Evolutionary conservation across 2,888 invertebrate genomes (phyloP), one percentile per base, ranked within the genome.

Genomic region (Xanthorhoe spadicearia): DNA sequence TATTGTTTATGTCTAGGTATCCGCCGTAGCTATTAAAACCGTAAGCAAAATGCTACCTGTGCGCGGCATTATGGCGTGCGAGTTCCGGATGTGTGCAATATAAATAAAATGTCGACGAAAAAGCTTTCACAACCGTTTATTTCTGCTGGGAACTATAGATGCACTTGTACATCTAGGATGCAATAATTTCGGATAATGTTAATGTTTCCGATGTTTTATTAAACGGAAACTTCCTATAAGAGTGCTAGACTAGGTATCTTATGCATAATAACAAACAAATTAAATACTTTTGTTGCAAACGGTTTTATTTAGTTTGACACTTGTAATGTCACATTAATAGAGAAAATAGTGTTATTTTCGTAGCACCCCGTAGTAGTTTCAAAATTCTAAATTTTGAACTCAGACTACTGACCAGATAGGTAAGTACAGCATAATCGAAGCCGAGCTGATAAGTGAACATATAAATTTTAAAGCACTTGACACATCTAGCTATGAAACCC

Each of bases 41-140:
- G 35, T 60, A 46, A 55, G 60, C 55, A n/a, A 23, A 66, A 61
- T 59, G 51, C 28, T 49, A 59, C 54, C 59, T 48, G 58, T 54
- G 53, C 60, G 50, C 67, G 60, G 38, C 61, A 68, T 63, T 68
- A 69, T 61, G 63, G 63, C 60, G 49, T 58, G 65, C 32, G 58
- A 55, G 66, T 66, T 66, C 69, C 82, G 83, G 83, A 83, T 83
- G 79, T 83, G 83, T 83, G 84, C 87, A 85, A 83, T 87, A 88
- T 90, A 59, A 59, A 52, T 57, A 88, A 88, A 88, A 87, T 85
- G 88, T 85, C 83, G 82, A 81, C 83, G 84, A 86, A 79, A 88
- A 88, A 85, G 86, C 88, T 88, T 90, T 90, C 88, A 89, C 82
- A 81, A 83, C 77, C 84, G 80, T 82, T 86, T 86, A 88, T 88